Evolutionary conservation across 2,797 vertebrate genomes (phyloP).

Genomic region (Sebastes hubbsi): DNA sequence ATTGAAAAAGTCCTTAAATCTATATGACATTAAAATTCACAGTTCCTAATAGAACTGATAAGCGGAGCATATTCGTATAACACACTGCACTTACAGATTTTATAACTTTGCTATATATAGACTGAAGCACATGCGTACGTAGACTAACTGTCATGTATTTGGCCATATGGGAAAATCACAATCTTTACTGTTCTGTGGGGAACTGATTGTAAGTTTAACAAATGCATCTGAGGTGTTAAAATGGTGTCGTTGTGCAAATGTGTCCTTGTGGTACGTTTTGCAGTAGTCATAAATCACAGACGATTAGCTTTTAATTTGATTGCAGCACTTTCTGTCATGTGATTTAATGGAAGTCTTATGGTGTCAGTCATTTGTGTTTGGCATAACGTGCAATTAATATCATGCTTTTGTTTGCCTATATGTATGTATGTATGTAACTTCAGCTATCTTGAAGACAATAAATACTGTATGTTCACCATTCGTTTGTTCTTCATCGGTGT

Average conservation of each 20-base stretch:
- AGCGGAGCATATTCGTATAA: slow-evolving; percentile 15
- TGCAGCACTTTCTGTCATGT: slow-evolving; percentile 42
- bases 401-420: slow-evolving; percentile 35
- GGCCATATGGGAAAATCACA: slow-evolving; percentile 46
- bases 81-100: slow-evolving; percentile 20
- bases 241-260: neutral
- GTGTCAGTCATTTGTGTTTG: slow-evolving; percentile 32
- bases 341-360: slow-evolving; percentile 17
- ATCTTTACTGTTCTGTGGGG: slow-evolving; percentile 51
- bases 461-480: slow-evolving; percentile 43
- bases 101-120: slow-evolving; percentile 22
- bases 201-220: slow-evolving; percentile 49
- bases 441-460: slow-evolving; percentile 67
- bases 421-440: slow-evolving; percentile 53
- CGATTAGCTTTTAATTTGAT: slow-evolving; percentile 41
- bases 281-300: slow-evolving; percentile 21
- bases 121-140: slow-evolving; percentile 14
- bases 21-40: neutral
- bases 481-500: neutral
- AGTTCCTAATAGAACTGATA: neutral
- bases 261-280: slow-evolving; percentile 32
- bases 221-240: slow-evolving; percentile 14
- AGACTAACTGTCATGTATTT: slow-evolving; percentile 21
- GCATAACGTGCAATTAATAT: slow-evolving; percentile 54
- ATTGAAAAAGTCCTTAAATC: neutral